Base-by-base conservation (phyloP, 2,113 vertebrate species). In the Mystacornis crossleyi region DNA sequence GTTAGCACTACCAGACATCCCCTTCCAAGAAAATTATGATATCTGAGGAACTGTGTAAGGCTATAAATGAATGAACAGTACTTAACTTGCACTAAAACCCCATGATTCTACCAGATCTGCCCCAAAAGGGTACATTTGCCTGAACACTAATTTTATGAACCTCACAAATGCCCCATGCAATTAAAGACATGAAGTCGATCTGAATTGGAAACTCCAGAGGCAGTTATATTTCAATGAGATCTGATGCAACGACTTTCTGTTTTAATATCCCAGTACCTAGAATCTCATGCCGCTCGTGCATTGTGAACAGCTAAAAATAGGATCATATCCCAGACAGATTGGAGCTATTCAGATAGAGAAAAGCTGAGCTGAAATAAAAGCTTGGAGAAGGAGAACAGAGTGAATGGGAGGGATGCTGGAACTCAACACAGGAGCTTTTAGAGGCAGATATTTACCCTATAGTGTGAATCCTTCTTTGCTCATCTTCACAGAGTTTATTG, bases 1-100 rank as follows among this genome's bases (percentile, higher is more conserved):
- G 3, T 96, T 85, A 94, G 57, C 86, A 69, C 77, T 34, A 69
- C 78, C 81, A 87, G 91, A 72, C 61, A n/a, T 91, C 91, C 70
- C 36, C 70, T 95, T 91, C 84, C 81, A 95, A 95, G 86, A 81
- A 90, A 95, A 92, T 74, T 42, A n/a, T 53, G 45, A 55, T 81
- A 87, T 87, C 78, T 5, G 4, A 93, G 47, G 34, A 85, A 18
- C 78, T 70, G 4, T 61, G 42, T 65, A 48, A 80, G 58, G 58
- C 50, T 91, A 65, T 54, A 87, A 95, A 65, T 54, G 34, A 95
- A 65, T 74, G 61, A 95, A 54, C 43, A 72, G 38, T 77, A 33
- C 71, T 89, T 86, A 81, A 74, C 57, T 64, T 69, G 66, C 85
- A 72, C 40, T 50, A 61, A 87, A 85, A 48, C 2, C 54, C 54